These are phyloP conservation scores for Microchrysa polita DNA, from an alignment of 2,888 invertebrate species.

Conservation along the genomic window DNA sequence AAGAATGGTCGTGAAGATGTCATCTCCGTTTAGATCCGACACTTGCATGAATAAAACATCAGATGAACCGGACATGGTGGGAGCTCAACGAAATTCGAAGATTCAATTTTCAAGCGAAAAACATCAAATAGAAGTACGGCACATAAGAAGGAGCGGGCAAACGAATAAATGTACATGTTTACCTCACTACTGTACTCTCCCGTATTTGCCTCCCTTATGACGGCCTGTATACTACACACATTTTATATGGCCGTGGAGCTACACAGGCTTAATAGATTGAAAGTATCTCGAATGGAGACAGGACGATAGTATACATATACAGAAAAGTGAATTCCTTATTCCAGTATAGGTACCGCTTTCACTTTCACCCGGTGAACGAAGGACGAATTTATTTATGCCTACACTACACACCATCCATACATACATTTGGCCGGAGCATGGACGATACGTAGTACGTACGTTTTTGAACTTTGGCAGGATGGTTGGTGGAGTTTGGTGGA, in stretches of 20 bases:
- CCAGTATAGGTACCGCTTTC: constrained; percentile 2
- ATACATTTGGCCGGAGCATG: not conserved
- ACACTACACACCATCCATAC: not conserved
- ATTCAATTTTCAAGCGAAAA: constrained; percentile 52
- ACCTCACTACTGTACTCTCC: not conserved
- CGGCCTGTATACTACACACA: not conserved
- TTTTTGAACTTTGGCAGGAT: not conserved
- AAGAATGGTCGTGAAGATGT: constrained; percentile 51
- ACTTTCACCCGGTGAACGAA: too few relatives aligned
- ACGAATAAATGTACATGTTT: constrained; percentile 37
- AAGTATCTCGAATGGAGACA: constrained; percentile 7
- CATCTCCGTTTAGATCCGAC: constrained; percentile 50
- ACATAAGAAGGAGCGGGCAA: constrained; percentile 27
- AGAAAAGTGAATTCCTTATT: constrained; percentile 23
- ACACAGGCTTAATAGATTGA: constrained; percentile 29
- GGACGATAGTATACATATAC: constrained; percentile 15
- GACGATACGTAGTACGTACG: too few relatives aligned
- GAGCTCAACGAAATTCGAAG: constrained; percentile 48
- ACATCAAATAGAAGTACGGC: constrained; percentile 48
- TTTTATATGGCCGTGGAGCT: constrained; percentile 15
- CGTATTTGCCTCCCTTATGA: not conserved
- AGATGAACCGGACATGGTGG: constrained; percentile 50
- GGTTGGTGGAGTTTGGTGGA: constrained; percentile 2
- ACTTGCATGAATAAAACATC: constrained; percentile 53
- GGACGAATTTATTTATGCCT: constrained; percentile 38